Percentiles rank a stretch among this genome's conserved stretches.
Evolutionary conservation across 2,888 invertebrate species (phyloP).

Genomic region (Pachliopta kotzebuea): DNA sequence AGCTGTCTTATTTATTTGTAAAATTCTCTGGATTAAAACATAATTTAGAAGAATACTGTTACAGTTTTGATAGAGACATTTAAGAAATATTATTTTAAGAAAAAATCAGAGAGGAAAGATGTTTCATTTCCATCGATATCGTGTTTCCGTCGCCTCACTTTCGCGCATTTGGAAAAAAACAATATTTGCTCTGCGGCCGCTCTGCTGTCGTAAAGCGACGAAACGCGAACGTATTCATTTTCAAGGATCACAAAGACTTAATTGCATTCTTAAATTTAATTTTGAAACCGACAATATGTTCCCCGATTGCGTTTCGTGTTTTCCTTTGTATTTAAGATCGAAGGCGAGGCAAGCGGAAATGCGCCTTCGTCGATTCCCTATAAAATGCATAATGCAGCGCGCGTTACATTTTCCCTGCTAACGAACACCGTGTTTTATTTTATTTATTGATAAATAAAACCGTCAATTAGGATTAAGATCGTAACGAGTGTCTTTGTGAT

Average conservation of each 20-base stretch:
- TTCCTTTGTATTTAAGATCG: slow-evolving; percentile 47
- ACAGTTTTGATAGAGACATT: too few relatives aligned
- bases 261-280: slow-evolving; percentile 72
- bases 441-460: slow-evolving; percentile 65
- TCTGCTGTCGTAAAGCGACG: slow-evolving; percentile 58
- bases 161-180: slow-evolving; percentile 46
- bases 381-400: slow-evolving; percentile 61
- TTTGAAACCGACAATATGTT: slow-evolving; percentile 69
- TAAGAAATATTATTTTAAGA: too few relatives aligned
- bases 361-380: slow-evolving; percentile 58
- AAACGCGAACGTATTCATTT: slow-evolving; percentile 63
- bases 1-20: too few relatives aligned
- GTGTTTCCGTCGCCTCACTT: slow-evolving; percentile 40
- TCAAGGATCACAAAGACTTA: slow-evolving; percentile 66
- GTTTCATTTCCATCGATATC: slow-evolving; percentile 33
- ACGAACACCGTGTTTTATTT: slow-evolving; percentile 65
- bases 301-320: slow-evolving; percentile 43
- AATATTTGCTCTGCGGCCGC: slow-evolving; percentile 61
- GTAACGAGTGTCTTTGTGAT: slow-evolving; percentile 33
- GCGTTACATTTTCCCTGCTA: slow-evolving; percentile 31
- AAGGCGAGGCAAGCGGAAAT: slow-evolving; percentile 47
- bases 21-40: too few relatives aligned
- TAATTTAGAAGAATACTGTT: too few relatives aligned
- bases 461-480: slow-evolving; percentile 43
- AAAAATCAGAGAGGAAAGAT: too few relatives aligned